Evolutionary conservation across 2,113 vertebrate species (phyloP).

Genomic region (Trogon surrucura): DNA sequence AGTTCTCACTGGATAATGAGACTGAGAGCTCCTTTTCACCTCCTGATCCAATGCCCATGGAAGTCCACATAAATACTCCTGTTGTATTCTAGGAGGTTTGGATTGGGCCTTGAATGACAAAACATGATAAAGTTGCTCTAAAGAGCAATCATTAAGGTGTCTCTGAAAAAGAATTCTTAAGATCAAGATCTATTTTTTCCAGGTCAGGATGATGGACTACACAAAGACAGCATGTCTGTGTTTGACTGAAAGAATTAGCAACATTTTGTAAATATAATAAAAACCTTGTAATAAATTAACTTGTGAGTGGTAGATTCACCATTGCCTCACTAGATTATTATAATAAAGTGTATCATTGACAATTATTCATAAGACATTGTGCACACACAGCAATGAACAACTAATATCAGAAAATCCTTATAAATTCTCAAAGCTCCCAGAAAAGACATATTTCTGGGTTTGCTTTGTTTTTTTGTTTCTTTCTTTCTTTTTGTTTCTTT

Average conservation of each 20-base stretch:
- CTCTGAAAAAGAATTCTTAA: neutral
- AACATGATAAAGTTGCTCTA: neutral
- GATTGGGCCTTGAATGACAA: neutral
- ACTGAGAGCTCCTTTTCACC: neutral
- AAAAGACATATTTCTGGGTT: neutral
- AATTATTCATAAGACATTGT: neutral
- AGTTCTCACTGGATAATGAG: neutral
- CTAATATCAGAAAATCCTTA: neutral
- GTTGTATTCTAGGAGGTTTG: neutral
- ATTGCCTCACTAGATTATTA: neutral
- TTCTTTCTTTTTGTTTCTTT: too few species aligned
- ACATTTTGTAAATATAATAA: neutral
- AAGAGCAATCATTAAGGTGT: neutral
- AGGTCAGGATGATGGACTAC: neutral
- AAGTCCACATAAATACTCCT: neutral
- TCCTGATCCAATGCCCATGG: neutral
- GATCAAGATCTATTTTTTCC: neutral
- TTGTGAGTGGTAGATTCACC: neutral
- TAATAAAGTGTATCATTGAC: neutral
- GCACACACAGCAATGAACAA: neutral
- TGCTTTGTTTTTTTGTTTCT: neutral
- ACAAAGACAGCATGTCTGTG: neutral
- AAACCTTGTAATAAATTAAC: neutral
- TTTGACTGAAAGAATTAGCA: neutral
- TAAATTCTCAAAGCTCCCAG: neutral